These are phyloP conservation scores for Eupristina koningsbergeri DNA, from an alignment of 1,140 invertebrate genomes.

Conservation along the genomic window DNA sequence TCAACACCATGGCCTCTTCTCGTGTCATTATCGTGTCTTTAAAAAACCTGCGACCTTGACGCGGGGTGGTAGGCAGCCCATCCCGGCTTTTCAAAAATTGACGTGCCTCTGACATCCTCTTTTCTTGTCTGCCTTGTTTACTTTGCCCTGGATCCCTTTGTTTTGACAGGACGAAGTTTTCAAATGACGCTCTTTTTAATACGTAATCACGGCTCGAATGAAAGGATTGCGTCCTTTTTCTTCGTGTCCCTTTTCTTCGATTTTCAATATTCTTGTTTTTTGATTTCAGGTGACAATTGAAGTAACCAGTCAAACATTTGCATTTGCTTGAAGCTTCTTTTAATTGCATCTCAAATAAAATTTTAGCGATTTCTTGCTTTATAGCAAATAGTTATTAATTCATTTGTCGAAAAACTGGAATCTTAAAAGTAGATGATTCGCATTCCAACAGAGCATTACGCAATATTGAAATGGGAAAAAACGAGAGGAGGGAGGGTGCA, in stretches of 20 bases:
- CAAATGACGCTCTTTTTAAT: constrained; percentile 7
- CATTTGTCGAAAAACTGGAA: not conserved
- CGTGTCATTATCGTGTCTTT: constrained; percentile 43
- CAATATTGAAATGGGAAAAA: not conserved
- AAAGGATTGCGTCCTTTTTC: constrained; percentile 1
- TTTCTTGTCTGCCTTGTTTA: constrained; percentile 22
- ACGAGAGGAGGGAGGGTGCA: not conserved
- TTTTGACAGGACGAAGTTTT: constrained; percentile 28
- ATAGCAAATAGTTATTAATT: not conserved
- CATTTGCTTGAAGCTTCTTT: not conserved
- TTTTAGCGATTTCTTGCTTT: not conserved
- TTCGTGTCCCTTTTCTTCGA: not conserved
- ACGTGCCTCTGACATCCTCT: constrained; percentile 12
- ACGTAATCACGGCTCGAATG: not conserved
- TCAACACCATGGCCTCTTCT: not conserved
- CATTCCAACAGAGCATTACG: not conserved
- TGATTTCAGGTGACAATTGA: not conserved
- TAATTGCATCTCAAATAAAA: not conserved
- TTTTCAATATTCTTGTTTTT: not conserved
- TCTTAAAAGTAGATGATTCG: not conserved
- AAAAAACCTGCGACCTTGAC: constrained; percentile 1
- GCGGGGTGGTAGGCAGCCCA: no score
- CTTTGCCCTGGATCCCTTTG: not conserved
- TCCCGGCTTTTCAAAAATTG: constrained; percentile 40
- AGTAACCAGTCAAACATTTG: not conserved